Evolutionary conservation across 2,797 vertebrate species (phyloP), one percentile per base, ranked within the genome.

Genomic region (Tinamus major): DNA sequence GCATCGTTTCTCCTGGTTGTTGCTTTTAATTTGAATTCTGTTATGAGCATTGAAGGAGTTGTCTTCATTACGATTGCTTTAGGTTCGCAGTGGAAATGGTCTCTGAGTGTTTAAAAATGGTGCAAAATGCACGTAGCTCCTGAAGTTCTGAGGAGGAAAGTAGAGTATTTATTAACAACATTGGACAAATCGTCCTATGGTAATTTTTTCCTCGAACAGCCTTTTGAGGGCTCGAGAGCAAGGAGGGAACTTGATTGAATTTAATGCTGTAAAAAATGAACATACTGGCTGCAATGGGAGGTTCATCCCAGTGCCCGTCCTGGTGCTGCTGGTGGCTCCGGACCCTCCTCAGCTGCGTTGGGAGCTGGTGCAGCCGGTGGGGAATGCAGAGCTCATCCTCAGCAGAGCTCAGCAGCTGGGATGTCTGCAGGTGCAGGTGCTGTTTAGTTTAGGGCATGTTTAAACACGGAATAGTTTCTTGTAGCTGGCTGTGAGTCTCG

Each of bases 11-110:
- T 93, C 87, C 83, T 76, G 31, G 46, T 91, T 86, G 79, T 65
- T 93, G 83, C 67, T 85, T 93, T 95, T 95, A 94, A 84, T 91
- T 91, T 93, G 31, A 69, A 63, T 78, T 87, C 85, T 63, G 58
- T 79, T 95, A 84, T 71, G 44, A 92, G 63, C 70, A 31, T 31
- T 69, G 61, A 67, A 84, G 74, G 84, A 90, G 86, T 41, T 8
- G 27, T 63, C 79, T 93, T 74, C 41, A 13, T 68, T 67, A 42
- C 56, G 64, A 14, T 29, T 88, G 33, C 53, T 84, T 94, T 91
- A 72, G 79, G 72, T 79, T 91, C 83, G 64, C 67, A 51, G 15
- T 42, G 74, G 16, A 68, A 92, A 58, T 27, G 56, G 68, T 62
- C 37, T 3, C 3, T 81, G 68, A 92, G 37, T 58, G 41, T 53